A percentile compares a stretch with the other conserved stretches of the same genome.
These are phyloP conservation scores for Axea sp. DNA, from an alignment of 2,888 invertebrate genomes.

Conservation along the genomic window DNA sequence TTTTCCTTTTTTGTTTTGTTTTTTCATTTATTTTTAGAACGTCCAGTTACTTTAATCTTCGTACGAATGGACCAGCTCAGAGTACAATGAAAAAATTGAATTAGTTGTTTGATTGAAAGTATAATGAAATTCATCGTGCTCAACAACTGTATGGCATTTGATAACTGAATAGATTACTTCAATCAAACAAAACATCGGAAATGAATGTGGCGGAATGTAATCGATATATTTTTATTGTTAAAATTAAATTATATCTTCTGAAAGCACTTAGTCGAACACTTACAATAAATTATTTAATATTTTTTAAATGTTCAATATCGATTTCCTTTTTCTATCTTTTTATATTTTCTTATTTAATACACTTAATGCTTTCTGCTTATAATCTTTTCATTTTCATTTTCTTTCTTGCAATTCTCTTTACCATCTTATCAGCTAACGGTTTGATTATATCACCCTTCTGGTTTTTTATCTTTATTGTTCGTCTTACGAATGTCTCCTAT, in stretches of 20 bases:
- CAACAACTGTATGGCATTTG: no score
- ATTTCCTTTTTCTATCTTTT: no score
- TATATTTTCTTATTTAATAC: slow-evolving; percentile 7
- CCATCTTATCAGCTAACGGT: slow-evolving; percentile 18
- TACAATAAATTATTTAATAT: no score
- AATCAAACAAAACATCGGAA: slow-evolving; percentile 2
- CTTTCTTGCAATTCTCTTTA: slow-evolving; percentile 9
- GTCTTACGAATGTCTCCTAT: not conserved
- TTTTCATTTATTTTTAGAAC: slow-evolving; percentile 1
- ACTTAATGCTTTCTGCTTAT: slow-evolving; percentile 2
- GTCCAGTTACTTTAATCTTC: no score
- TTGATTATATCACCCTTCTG: slow-evolving; percentile 10
- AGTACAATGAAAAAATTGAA: slow-evolving; percentile 1
- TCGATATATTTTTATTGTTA: not conserved
- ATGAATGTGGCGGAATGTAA: no score
- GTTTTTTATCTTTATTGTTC: slow-evolving; percentile 19
- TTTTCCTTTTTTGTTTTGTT: no score
- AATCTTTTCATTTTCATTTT: slow-evolving; percentile 16
- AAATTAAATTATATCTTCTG: not conserved
- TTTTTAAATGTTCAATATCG: not conserved
- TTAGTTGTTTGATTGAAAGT: no score
- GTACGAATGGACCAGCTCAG: no score
- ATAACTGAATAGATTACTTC: slow-evolving; percentile 9
- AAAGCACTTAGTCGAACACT: no score
- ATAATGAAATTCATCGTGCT: slow-evolving; percentile 4